Evolutionary conservation across 2,888 invertebrate genomes (phyloP), one percentile per base, ranked within the genome.

Genomic region (Unio delphinus): DNA sequence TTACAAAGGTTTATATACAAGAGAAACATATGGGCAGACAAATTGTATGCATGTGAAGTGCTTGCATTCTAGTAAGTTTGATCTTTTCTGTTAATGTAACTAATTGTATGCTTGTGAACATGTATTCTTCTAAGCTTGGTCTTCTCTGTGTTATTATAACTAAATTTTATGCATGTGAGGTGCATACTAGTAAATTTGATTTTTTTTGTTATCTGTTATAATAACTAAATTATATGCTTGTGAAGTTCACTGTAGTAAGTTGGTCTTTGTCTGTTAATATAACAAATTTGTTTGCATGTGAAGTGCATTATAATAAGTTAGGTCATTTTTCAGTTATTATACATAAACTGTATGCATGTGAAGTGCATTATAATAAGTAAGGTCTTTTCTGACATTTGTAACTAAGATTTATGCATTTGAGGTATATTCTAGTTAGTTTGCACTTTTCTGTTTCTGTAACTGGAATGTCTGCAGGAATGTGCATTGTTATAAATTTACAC

Each of bases 31-130:
- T 73, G 74, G 77, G 71, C 60, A 23, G 62, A 67, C 28, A 70
- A 74, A 34, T 74, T 77, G 59, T 68, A 74, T 61, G 55, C 63
- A n/a, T 77, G 77, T 69, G 72, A 71, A 62, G 73, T 77, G 20
- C 64, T 74, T 30, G 69, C 66, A 20, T 77, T 77, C 59, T 73
- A 69, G 77, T 77, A 73, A 77, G 77, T 71, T 45, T 45, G 3
- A 3, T 45, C 45, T 45, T 45, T 45, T 28, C 17, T 28, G 61
- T 61, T n/a, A 30, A 11, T 1, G 28, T 61, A 28, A 23, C 20
- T 61, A 26, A 61, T 4, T 28, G 15, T 61, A 28, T 28, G 18
- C 30, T 3, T 28, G 11, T 28, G 18, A 28, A 61, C 1, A 18
- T 15, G 30, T 28, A 30, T 30, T 28, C 18, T 28, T 23, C 23